phyloP scores from a whole-genome alignment of 2,113 vertebrate genomes.

The Lasiurus borealis region DNA sequence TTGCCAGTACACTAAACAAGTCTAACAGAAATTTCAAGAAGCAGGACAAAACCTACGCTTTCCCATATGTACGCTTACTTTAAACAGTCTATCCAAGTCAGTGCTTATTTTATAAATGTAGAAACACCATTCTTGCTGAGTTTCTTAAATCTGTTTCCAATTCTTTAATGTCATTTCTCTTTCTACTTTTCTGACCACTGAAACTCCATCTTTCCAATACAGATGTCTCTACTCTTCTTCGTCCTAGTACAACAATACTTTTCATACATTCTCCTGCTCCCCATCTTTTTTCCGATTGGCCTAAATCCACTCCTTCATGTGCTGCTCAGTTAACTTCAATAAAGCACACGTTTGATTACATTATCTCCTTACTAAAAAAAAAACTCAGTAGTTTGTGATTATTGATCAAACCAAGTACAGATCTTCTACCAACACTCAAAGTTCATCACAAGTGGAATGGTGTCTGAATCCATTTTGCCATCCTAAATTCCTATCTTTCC shows the following conservation, averaged over 20 bases:
- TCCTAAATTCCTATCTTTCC: background rate
- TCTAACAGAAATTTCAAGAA: background rate
- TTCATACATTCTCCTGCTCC: background rate
- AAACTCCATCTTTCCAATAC: background rate
- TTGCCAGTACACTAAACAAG: background rate
- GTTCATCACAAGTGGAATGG: background rate
- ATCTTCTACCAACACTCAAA: background rate
- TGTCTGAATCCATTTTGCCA: background rate
- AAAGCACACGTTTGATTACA: slow-evolving; percentile 5
- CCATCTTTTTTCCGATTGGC: background rate
- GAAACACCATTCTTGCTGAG: background rate
- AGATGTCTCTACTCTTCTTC: background rate
- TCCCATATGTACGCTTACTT: background rate
- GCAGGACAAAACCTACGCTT: background rate
- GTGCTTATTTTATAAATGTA: background rate
- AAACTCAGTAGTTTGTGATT: background rate
- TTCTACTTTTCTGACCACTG: background rate
- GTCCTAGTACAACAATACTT: background rate
- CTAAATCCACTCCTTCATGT: background rate
- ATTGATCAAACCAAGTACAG: background rate
- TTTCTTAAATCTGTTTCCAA: background rate
- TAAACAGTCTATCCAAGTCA: background rate
- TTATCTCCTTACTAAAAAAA: background rate
- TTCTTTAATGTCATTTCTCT: background rate
- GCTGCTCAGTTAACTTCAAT: slow-evolving; percentile 16